phyloP scores from a whole-genome alignment of 23 tunicate genomes.

The Pegea sp. region DNA sequence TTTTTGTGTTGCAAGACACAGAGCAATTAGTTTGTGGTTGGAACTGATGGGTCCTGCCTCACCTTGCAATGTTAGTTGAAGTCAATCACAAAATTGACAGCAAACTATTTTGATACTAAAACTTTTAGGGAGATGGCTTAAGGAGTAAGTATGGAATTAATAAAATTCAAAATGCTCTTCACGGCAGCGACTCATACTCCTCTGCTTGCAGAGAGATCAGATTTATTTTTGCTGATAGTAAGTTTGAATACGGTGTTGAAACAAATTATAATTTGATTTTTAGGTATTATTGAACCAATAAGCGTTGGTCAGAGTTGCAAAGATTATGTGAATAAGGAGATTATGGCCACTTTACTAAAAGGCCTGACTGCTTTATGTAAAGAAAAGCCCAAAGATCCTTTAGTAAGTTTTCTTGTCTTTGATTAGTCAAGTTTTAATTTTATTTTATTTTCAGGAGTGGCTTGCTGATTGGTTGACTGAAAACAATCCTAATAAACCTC shows the following conservation, averaged over 20 bases:
- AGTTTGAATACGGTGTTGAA: conserved; percentile 5
- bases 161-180: conserved; percentile 88
- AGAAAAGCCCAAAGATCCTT: conserved; percentile 83
- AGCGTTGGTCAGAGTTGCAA: conserved; percentile 40
- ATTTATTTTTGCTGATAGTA: conserved; percentile 67
- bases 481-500: conserved; percentile 96
- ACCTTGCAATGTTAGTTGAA: conserved; percentile 47
- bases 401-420: conserved; percentile 12
- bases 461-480: conserved; percentile 88
- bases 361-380: conserved; percentile 85
- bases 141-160: conserved; percentile 80
- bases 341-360: conserved; percentile 75
- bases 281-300: conserved; percentile 69
- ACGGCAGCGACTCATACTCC: conserved; percentile 51
- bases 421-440: not conserved
- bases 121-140: conserved; percentile 2
- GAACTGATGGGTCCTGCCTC: conserved; percentile 86
- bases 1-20: conserved; percentile 59
- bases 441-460: conserved; percentile 39
- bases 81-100: too few species aligned
- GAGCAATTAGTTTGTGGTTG: conserved; percentile 73
- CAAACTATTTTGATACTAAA: too few species aligned
- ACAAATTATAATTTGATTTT: conserved; percentile 1
- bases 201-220: conserved; percentile 82
- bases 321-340: conserved; percentile 45